Evolutionary conservation across 2,113 vertebrate genomes (phyloP), one percentile per base, ranked within the genome.

Genomic region (Oreochromis aureus): DNA sequence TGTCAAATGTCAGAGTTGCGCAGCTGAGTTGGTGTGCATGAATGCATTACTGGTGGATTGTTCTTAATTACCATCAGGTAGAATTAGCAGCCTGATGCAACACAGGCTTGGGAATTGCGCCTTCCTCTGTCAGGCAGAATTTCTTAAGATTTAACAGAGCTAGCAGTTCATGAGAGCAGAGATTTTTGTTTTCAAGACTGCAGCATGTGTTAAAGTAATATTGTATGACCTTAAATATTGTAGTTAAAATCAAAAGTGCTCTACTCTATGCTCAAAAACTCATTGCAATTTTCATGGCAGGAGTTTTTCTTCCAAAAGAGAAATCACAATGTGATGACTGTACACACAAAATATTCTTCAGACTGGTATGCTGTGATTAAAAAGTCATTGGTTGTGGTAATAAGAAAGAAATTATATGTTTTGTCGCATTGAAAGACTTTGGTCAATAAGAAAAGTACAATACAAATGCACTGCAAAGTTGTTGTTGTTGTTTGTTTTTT

Each of bases 1-100:
- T 90, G 91, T 94, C 91, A 87, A 82, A 86, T 86, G 88, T 89
- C 91, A 93, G 88, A 59, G 53, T 86, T 87, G 89, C 53, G 82
- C 88, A 54, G 16, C 90, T 19, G 86, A 92, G 93, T 85, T 56
- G 82, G 41, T 9, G 71, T 34, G 91, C 94, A 90, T 92, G 92
- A 94, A 88, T 15, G 92, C 93, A 79, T 93, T 80, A 30, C 92
- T 81, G 86, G 82, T 91, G 89, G 88, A 88, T 94, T 91, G 44
- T 95, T 95, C 95, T 95, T 95, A 94, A 95, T 95, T 95, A 95
- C 95, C 93, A 93, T 94, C 87, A 94, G 91, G 94, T 81, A 69
- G 78, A 93, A 95, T 96, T 95, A 94, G 86, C 81, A 90, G 86
- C 61, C 90, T 92, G 89, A 89, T 81, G 90, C 87, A 90, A 86